phyloP scores from a whole-genome alignment of 2,113 vertebrate species.

The Monarcha castaneiventris region DNA sequence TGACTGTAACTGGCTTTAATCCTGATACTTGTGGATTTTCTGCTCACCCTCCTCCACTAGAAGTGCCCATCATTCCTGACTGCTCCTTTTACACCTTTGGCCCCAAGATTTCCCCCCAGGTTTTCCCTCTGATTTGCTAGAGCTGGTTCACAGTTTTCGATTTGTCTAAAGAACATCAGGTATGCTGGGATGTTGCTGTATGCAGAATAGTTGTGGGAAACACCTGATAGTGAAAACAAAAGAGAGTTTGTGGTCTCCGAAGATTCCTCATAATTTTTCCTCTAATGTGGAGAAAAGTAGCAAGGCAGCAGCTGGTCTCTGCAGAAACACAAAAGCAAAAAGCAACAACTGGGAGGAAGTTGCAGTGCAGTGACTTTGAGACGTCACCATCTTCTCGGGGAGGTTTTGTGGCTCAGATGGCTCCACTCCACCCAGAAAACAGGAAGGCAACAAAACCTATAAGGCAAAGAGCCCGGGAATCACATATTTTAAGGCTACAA shows the following conservation, averaged over 20 bases:
- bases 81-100: not conserved
- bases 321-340: not conserved
- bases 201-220: not conserved
- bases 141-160: not conserved
- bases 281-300: not conserved
- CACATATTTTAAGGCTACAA: not conserved
- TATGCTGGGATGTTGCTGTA: not conserved
- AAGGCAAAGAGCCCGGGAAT: not conserved
- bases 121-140: not conserved
- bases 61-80: not conserved
- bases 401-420: not conserved
- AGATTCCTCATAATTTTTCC: not conserved
- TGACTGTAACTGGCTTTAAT: not conserved
- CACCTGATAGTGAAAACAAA: not conserved
- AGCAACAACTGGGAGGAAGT: not conserved
- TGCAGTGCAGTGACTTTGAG: not conserved
- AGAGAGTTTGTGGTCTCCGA: not conserved
- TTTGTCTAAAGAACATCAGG: not conserved
- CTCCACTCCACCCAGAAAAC: not conserved
- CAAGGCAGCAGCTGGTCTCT: not conserved
- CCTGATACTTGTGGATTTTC: not conserved
- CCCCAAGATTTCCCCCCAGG: not conserved
- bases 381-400: accelerated
- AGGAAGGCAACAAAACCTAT: not conserved
- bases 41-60: not conserved